Evolutionary conservation across 1,140 invertebrate genomes (phyloP).

Genomic region (Anthonomus grandis): DNA sequence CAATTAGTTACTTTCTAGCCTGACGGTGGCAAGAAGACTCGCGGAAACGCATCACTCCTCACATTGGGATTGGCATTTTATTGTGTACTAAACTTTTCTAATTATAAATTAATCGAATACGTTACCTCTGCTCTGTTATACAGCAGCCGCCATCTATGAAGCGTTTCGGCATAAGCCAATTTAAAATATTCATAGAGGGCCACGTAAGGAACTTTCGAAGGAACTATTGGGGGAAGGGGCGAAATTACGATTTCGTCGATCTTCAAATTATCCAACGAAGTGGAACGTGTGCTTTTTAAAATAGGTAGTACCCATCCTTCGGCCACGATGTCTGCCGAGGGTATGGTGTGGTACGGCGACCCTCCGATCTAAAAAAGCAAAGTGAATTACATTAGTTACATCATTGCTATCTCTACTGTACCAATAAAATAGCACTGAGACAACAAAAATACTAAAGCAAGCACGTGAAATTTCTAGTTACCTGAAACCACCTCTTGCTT

Average conservation of each 20-base stretch:
- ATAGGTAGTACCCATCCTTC: conserved; percentile 70
- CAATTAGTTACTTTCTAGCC: too few relatives aligned
- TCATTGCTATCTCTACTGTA: too few relatives aligned
- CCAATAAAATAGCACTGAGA: too few relatives aligned
- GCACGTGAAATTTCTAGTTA: conserved; percentile 46
- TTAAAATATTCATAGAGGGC: conserved; percentile 83
- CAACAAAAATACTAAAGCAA: conserved; percentile 1
- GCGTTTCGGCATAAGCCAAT: conserved; percentile 81
- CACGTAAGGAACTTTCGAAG: conserved; percentile 34
- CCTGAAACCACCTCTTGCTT: conserved; percentile 61
- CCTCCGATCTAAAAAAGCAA: conserved; percentile 53
- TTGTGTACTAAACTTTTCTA: too few relatives aligned
- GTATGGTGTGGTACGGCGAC: conserved; percentile 89
- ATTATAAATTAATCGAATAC: not conserved
- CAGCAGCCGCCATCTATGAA: conserved; percentile 76
- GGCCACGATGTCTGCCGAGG: conserved; percentile 75
- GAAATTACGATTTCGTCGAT: conserved; percentile 38
- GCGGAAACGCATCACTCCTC: too few relatives aligned
- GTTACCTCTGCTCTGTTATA: conserved; percentile 77
- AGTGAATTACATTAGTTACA: not conserved
- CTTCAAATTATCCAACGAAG: conserved; percentile 72
- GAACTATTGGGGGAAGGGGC: conserved; percentile 17
- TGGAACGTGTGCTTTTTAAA: conserved; percentile 59
- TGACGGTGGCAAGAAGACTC: too few relatives aligned
- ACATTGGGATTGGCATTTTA: too few relatives aligned